Evolutionary conservation across 2,113 vertebrate genomes (phyloP).

Genomic region (Apeltes quadracus): DNA sequence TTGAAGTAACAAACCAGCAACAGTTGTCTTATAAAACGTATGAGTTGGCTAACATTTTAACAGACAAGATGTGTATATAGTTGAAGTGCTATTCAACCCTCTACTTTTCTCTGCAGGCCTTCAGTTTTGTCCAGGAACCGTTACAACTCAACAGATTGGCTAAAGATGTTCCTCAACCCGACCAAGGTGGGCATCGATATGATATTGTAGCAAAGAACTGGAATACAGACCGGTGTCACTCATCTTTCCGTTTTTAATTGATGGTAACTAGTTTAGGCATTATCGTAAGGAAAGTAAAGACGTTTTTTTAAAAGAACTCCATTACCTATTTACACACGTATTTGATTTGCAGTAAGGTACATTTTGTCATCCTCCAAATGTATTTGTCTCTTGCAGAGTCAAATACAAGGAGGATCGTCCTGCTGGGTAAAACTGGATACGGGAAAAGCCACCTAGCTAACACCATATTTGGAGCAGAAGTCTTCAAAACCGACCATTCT

Average conservation of each 20-base stretch:
- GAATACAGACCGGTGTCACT: neutral
- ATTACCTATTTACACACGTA: neutral
- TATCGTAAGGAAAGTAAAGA: neutral
- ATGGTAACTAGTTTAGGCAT: neutral
- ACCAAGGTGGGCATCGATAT: conserved; percentile 37
- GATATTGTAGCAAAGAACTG: neutral
- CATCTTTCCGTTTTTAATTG: neutral
- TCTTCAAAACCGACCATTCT: neutral
- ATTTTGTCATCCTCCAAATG: neutral
- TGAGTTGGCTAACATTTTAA: neutral
- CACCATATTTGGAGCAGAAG: conserved; percentile 34
- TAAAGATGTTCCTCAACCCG: neutral
- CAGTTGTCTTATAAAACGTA: neutral
- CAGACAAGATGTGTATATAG: too few species aligned
- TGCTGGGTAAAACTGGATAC: conserved; percentile 67
- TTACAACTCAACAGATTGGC: neutral
- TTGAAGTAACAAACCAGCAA: neutral
- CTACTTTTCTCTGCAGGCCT: conserved; percentile 37
- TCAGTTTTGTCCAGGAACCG: conserved; percentile 20
- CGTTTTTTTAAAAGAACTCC: neutral
- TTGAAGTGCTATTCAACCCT: neutral
- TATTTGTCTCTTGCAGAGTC: conserved; percentile 14
- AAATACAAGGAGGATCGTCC: conserved; percentile 34
- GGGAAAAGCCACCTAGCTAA: conserved; percentile 63
- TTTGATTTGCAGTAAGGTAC: neutral